A percentile compares a stretch with the other conserved stretches of the same genome.
These are phyloP conservation scores for Beris chalybata DNA, from an alignment of 2,888 invertebrate species.

Conservation along the genomic window DNA sequence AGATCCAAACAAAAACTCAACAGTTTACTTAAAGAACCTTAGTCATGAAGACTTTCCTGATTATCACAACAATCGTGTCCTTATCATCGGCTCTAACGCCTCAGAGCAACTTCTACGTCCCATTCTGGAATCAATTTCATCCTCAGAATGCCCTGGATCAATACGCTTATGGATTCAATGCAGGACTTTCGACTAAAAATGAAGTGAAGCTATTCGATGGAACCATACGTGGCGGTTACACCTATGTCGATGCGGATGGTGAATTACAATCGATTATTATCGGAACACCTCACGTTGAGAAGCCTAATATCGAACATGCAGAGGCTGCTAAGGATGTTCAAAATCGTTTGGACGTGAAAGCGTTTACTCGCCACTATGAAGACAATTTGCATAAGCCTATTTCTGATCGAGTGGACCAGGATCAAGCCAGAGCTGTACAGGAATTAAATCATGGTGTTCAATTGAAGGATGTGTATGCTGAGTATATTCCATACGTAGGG, in stretches of 20 bases:
- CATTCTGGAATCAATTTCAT: slow-evolving; percentile 56
- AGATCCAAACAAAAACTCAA: no score
- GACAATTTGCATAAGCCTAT: no score
- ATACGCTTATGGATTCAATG: slow-evolving; percentile 61
- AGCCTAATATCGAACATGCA: not conserved
- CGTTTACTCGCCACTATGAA: no score
- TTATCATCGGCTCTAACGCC: not conserved
- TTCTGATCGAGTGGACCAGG: no score
- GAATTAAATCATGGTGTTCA: no score
- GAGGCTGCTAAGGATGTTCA: no score
- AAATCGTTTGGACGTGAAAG: no score
- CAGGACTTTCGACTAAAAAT: slow-evolving; percentile 59
- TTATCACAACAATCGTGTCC: not conserved
- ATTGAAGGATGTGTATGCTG: no score
- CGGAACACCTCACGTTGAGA: slow-evolving; percentile 46
- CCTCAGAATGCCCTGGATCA: slow-evolving; percentile 61
- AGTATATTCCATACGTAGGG: no score
- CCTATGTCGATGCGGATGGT: slow-evolving; percentile 60
- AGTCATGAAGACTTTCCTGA: no score
- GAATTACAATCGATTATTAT: slow-evolving; percentile 50
- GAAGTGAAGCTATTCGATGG: slow-evolving; percentile 60
- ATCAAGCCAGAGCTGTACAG: no score
- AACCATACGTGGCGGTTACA: slow-evolving; percentile 59
- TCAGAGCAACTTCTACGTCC: slow-evolving; percentile 30
- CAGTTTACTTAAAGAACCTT: no score